phyloP scores from a whole-genome alignment of 2,888 invertebrate genomes.

The Leptura quadrifasciata region DNA sequence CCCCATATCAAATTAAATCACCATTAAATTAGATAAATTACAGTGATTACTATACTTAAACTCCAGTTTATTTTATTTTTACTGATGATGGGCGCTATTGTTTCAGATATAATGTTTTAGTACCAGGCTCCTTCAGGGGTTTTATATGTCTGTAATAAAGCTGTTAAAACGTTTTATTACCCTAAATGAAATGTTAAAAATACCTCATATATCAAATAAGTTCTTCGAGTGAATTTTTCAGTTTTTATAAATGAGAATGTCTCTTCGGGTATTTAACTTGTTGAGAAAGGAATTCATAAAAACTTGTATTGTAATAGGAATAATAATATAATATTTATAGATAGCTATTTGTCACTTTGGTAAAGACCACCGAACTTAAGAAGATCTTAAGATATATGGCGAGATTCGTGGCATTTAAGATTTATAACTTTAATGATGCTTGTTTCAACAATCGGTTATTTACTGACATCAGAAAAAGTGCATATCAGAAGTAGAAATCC shows the following conservation, averaged over 20 bases:
- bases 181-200: conserved; percentile 46
- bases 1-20: conserved; percentile 49
- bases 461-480: too few relatives aligned
- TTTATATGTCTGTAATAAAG: conserved; percentile 55
- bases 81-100: conserved; percentile 53
- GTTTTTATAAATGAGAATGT: conserved; percentile 4
- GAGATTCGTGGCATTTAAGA: background rate
- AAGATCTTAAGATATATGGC: background rate
- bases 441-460: background rate
- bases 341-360: background rate
- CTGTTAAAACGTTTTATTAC: conserved; percentile 54
- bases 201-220: conserved; percentile 50
- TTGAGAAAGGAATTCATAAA: background rate
- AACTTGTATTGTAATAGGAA: background rate
- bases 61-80: conserved; percentile 47
- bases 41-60: conserved; percentile 47
- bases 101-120: conserved; percentile 53
- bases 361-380: background rate
- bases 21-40: conserved; percentile 49
- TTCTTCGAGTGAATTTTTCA: background rate
- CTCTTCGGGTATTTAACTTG: background rate
- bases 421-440: background rate
- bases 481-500: too few relatives aligned
- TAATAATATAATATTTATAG: conserved; percentile 2
- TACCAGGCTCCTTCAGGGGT: conserved; percentile 55